A percentile compares a stretch with the other conserved stretches of the same genome.
phyloP scores from a whole-genome alignment of 2,113 vertebrate species.

The Baryphthengus martii region DNA sequence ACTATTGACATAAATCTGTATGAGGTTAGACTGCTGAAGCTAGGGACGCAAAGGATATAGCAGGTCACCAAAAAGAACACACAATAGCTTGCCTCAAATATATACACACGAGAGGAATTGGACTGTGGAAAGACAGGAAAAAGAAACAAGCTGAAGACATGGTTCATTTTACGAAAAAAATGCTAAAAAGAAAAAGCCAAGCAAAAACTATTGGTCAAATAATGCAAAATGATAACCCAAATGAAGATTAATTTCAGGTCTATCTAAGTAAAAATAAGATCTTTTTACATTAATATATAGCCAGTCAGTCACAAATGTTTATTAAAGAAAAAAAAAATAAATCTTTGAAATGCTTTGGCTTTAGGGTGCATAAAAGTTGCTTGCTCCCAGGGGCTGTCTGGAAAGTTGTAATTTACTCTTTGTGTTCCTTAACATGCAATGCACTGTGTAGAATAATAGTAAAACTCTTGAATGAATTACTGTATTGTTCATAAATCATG shows the following conservation, averaged over 20 bases:
- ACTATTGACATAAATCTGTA: not conserved
- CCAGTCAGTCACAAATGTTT: not conserved
- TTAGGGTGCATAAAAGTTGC: not conserved
- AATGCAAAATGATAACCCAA: not conserved
- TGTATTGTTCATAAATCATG: slow-evolving; percentile 19
- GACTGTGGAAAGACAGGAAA: not conserved
- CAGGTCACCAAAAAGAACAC: not conserved
- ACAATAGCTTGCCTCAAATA: not conserved
- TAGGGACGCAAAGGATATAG: rapidly evolving
- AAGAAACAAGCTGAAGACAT: not conserved
- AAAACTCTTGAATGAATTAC: not conserved
- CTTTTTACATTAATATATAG: not conserved
- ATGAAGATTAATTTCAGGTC: not conserved
- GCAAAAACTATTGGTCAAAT: not conserved
- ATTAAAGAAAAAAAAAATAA: not conserved
- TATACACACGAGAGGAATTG: not conserved
- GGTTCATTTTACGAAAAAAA: not conserved
- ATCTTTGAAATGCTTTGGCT: not conserved
- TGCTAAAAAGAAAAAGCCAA: not conserved
- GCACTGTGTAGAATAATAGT: not conserved
- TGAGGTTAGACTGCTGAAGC: not conserved
- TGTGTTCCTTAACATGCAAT: not conserved
- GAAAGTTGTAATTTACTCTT: not conserved
- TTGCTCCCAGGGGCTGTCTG: not conserved
- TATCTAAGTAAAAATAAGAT: not conserved